Evolutionary conservation across 2,888 invertebrate genomes (phyloP).

Genomic region (Leucophora obtusa): DNA sequence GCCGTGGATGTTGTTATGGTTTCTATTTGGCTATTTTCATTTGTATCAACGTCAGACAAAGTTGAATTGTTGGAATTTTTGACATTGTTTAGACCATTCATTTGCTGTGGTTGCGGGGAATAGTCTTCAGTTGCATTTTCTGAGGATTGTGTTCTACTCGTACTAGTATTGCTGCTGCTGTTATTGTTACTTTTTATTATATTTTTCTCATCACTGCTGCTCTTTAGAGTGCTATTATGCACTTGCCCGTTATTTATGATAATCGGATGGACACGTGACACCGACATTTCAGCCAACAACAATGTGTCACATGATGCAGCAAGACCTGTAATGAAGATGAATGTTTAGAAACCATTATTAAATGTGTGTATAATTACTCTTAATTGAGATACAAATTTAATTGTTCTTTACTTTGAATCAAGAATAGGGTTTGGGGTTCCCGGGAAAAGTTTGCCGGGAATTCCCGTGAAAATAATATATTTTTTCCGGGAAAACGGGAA

Average conservation of each 20-base stretch:
- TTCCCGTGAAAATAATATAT: too few relatives aligned
- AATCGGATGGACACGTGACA: constrained; percentile 79
- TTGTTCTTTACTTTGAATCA: too few relatives aligned
- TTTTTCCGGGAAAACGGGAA: too few relatives aligned
- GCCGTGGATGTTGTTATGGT: constrained; percentile 71
- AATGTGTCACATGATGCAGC: constrained; percentile 84
- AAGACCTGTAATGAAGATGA: constrained; percentile 81
- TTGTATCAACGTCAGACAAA: constrained; percentile 28
- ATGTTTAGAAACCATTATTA: constrained; percentile 31
- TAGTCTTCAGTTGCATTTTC: neutral
- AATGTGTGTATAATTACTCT: constrained; percentile 41
- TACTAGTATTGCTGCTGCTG: neutral
- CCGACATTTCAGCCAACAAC: constrained; percentile 83
- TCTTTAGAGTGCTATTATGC: constrained; percentile 73
- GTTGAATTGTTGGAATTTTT: constrained; percentile 66
- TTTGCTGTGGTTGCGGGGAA: constrained; percentile 2
- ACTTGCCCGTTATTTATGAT: constrained; percentile 75
- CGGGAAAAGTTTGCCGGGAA: too few relatives aligned
- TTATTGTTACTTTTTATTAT: constrained; percentile 55
- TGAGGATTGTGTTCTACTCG: constrained; percentile 12
- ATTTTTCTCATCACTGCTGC: constrained; percentile 71
- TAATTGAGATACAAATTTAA: constrained; percentile 31
- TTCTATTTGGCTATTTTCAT: neutral
- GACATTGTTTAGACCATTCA: constrained; percentile 66
- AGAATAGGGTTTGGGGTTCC: too few relatives aligned